Evolutionary conservation across 53 echinoderm and acorn worm genomes (phyloP).

Genomic region (Henricia sp.): DNA sequence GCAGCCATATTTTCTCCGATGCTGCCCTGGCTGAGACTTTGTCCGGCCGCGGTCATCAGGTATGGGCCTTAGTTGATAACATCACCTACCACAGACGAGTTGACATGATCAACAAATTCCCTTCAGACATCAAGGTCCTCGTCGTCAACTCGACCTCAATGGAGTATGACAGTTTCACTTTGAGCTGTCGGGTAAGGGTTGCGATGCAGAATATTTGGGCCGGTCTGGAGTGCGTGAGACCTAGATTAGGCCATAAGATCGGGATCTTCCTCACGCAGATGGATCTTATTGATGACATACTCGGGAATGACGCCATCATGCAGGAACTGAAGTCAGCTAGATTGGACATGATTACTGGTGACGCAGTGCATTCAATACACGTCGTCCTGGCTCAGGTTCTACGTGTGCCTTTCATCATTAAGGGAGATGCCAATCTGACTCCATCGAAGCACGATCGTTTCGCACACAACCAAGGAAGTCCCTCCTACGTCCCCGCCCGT

Average conservation of each 20-base stretch:
- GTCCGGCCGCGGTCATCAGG: neutral
- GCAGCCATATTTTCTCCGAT: neutral
- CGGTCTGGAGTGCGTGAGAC: neutral
- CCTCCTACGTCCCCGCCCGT: conserved; percentile 48
- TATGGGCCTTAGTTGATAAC: conserved; percentile 32
- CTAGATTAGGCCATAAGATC: neutral
- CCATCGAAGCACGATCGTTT: conserved; percentile 25
- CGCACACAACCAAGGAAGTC: conserved; percentile 11
- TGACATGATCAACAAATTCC: neutral
- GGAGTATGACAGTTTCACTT: neutral
- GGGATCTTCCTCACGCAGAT: neutral
- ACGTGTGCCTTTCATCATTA: neutral
- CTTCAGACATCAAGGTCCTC: neutral
- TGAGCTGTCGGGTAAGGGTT: neutral
- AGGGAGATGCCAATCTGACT: neutral
- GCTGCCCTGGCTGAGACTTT: neutral
- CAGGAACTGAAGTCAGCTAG: neutral
- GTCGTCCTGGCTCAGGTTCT: conserved; percentile 15
- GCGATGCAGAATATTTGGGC: neutral
- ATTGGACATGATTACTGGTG: conserved; percentile 35
- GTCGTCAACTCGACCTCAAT: neutral
- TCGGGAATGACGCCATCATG: neutral
- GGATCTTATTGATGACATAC: neutral
- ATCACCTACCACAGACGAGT: neutral
- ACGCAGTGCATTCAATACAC: conserved; percentile 4